Evolutionary conservation across 2,888 invertebrate genomes (phyloP).

Genomic region (Brassicogethes aeneus): DNA sequence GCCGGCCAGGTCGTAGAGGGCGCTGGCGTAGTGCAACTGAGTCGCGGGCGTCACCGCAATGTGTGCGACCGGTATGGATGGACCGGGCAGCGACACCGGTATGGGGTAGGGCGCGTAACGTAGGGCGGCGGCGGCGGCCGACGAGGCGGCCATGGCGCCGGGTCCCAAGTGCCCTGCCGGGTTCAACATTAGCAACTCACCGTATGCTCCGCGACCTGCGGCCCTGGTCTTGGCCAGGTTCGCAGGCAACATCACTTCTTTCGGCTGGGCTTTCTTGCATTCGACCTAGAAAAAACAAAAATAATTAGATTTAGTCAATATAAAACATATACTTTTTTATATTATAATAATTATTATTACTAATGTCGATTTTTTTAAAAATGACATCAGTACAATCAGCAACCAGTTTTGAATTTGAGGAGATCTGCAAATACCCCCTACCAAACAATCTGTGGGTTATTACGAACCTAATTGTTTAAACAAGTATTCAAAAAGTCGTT

Average conservation of each 20-base stretch:
- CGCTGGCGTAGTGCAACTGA: conserved; percentile 37
- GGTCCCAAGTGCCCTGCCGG: conserved; percentile 42
- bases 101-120: conserved; percentile 53
- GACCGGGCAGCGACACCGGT: conserved; percentile 29
- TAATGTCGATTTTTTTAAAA: no score
- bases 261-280: conserved; percentile 99
- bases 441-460: no score
- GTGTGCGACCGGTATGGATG: conserved; percentile 30
- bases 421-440: no score
- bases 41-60: conserved; percentile 36
- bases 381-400: no score
- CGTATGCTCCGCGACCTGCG: conserved; percentile 92
- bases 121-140: conserved; percentile 44
- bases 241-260: conserved; percentile 99
- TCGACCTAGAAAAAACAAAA: conserved; percentile 70
- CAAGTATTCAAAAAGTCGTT: no score
- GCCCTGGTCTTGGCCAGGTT: conserved; percentile 93
- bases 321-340: no score
- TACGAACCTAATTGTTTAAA: no score
- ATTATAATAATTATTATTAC: no score
- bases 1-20: conserved; percentile 45
- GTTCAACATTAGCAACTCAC: conserved; percentile 91
- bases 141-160: conserved; percentile 39
- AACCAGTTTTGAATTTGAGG: no score
- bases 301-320: not conserved